Evolutionary conservation across 2,113 vertebrate genomes (phyloP), one percentile per base, ranked within the genome.

Genomic region (Centropristis striata): DNA sequence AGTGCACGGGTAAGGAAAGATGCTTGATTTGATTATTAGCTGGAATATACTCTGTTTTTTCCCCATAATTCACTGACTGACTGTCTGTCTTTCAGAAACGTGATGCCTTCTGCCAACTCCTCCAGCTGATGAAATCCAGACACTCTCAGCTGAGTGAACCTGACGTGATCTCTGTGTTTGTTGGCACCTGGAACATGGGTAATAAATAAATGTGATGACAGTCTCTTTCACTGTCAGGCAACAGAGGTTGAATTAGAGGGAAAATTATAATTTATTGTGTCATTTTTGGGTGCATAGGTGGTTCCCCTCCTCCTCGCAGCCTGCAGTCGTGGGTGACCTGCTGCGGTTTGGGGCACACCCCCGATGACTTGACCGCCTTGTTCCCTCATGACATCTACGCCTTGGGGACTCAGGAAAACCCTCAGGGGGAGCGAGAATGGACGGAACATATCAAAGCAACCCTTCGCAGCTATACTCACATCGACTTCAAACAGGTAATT

Each of bases 101-200:
- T 59, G 95, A 97, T 39, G 95, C 96, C 18, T 97, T 97, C 81
- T 97, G 96, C 85, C 95, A 95, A 41, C 94, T 97, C 70, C 93
- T 97, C 54, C 96, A 96, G 87, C 92, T 97, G 91, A 96, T 97
- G 96, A 97, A 92, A 87, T 92, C 91, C 54, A 91, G 92, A 21
- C 95, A 95, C 68, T 95, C 94, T 46, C 91, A 95, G 51, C 94
- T 93, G 75, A 94, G 89, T 0, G 95, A 97, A 85, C 96, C 96
- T 0, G 96, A 97, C 32, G 41, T 95, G 81, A 89, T 97, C 87
- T 98, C 96, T 0, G 92, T 98, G 59, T 97, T 97, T 10, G 78
- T 97, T 0, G 97, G 97, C 83, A 97, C 95, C 0, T 97, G 96
- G 97, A 97, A 98, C 85, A 97, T 97, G 97, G 96, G 97, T 98